Evolutionary conservation across 2,797 vertebrate genomes (phyloP).

Genomic region (Percopsis omiscomaycus): DNA sequence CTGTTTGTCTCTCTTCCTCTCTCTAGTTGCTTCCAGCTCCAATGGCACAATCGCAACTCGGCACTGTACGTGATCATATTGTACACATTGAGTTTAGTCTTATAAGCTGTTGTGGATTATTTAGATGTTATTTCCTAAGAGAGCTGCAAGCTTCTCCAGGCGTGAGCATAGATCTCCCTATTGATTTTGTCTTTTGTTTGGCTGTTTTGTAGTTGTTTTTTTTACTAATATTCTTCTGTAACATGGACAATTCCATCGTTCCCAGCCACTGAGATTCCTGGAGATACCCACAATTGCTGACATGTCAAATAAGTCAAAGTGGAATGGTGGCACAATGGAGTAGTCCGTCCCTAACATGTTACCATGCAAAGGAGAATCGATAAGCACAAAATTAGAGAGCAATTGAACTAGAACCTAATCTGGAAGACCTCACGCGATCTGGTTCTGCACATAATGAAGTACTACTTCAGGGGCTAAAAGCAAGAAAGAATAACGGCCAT

Average conservation of each 20-base stretch:
- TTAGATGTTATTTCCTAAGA: conserved; percentile 6
- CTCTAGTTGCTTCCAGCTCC: conserved; percentile 30
- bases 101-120: conserved; percentile 24
- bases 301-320: conserved; percentile 15
- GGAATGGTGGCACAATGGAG: conserved; percentile 29
- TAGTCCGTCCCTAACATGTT: conserved; percentile 31
- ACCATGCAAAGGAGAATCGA: conserved; percentile 21
- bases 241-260: conserved; percentile 32
- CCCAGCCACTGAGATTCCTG: conserved; percentile 24
- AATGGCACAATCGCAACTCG: conserved; percentile 45
- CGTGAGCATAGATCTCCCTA: conserved; percentile 28
- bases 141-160: conserved; percentile 36
- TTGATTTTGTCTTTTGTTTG: conserved; percentile 13
- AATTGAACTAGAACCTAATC: conserved; percentile 12
- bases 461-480: conserved; percentile 5
- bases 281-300: conserved; percentile 9
- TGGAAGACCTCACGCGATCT: conserved; percentile 16
- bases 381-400: conserved; percentile 65
- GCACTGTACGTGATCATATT: conserved; percentile 28
- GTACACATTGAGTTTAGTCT: conserved; percentile 23
- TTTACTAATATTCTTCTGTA: conserved; percentile 24
- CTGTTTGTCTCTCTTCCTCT: conserved; percentile 13
- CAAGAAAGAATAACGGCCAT: conserved; percentile 6
- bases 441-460: conserved; percentile 8
- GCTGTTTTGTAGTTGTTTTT: neutral